Percentiles rank a stretch among this genome's conserved stretches.
These are phyloP conservation scores for Trissolcus basalis DNA, from an alignment of 1,140 invertebrate species.

Conservation along the genomic window DNA sequence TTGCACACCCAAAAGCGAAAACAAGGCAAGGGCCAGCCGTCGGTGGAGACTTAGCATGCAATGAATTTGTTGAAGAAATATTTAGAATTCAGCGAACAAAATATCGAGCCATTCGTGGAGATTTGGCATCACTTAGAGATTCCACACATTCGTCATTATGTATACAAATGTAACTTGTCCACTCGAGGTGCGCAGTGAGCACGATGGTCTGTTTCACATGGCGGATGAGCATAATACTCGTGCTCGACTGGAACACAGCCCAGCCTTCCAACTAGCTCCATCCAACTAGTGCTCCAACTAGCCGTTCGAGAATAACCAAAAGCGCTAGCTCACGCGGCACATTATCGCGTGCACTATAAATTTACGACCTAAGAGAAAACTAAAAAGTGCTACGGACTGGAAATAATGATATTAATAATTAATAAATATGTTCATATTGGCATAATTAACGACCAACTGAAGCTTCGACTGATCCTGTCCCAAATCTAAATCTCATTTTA, in stretches of 20 bases:
- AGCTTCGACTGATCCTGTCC: no score
- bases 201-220: constrained; percentile 94
- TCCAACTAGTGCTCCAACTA: constrained; percentile 96
- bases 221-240: constrained; percentile 90
- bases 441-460: no score
- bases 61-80: constrained; percentile 88
- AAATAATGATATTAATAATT: no score
- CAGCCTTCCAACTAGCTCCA: constrained; percentile 91
- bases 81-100: constrained; percentile 90
- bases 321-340: constrained; percentile 93
- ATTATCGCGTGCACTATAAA: constrained; percentile 92
- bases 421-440: no score
- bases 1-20: constrained; percentile 91
- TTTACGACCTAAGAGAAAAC: constrained; percentile 90
- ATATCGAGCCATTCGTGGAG: constrained; percentile 90
- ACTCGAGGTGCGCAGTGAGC: constrained; percentile 87
- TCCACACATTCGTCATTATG: constrained; percentile 91
- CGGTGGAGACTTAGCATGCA: constrained; percentile 83
- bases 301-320: constrained; percentile 95
- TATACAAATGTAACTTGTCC: constrained; percentile 92
- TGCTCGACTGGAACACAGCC: constrained; percentile 88
- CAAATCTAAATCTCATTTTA: no score
- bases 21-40: constrained; percentile 79
- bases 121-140: constrained; percentile 94
- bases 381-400: constrained; percentile 90